These are phyloP conservation scores for Stramonita haemastoma DNA, from an alignment of 2,888 invertebrate genomes.

Conservation along the genomic window DNA sequence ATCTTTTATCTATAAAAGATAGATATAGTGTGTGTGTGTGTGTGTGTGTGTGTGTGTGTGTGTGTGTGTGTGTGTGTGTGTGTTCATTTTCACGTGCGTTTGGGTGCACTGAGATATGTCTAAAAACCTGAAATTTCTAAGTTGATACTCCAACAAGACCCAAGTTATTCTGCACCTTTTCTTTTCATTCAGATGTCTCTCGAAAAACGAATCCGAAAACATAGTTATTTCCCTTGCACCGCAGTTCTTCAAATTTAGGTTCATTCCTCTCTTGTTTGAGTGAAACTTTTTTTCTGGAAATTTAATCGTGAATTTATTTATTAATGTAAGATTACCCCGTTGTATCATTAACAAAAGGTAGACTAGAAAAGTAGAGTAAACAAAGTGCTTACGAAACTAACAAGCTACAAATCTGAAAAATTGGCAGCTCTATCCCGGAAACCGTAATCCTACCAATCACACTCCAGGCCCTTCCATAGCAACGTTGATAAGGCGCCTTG, in stretches of 20 bases:
- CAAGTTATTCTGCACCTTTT: background rate
- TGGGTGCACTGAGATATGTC: background rate
- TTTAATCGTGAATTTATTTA: background rate
- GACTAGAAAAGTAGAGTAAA: background rate
- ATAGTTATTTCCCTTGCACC: too few species aligned
- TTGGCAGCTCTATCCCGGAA: background rate
- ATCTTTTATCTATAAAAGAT: too few species aligned
- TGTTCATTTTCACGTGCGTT: too few species aligned
- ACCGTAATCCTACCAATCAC: conserved; percentile 6
- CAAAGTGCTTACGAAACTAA: too few species aligned
- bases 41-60: too few species aligned
- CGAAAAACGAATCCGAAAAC: background rate
- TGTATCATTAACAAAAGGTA: background rate
- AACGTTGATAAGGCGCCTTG: conserved; percentile 47
- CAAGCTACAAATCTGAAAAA: background rate
- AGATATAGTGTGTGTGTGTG: background rate
- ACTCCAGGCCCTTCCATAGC: conserved; percentile 45
- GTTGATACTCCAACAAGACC: background rate
- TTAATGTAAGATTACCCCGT: background rate
- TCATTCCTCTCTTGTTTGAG: too few species aligned
- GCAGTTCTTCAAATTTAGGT: too few species aligned
- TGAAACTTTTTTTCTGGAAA: background rate
- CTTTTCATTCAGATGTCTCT: background rate
- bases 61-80: too few species aligned
- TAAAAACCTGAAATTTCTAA: background rate